Conservation (phyloP, 2,797 vertebrate genomes). For the Rhyacichthys aspro region DNA sequence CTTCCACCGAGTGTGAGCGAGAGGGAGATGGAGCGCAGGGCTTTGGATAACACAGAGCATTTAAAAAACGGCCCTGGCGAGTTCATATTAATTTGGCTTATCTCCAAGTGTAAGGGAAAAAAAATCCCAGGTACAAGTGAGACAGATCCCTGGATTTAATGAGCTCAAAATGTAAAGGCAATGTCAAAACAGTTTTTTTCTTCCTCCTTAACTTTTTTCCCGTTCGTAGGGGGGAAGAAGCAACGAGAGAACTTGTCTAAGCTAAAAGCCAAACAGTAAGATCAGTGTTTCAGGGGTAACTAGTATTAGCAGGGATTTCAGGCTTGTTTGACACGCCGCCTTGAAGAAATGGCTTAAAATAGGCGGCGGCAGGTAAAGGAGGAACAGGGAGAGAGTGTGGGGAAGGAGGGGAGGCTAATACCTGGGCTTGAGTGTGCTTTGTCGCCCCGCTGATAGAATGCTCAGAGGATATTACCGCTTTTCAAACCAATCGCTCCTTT, state of each 20-base stretch:
- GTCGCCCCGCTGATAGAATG: constrained; percentile 73
- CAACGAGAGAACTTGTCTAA: constrained; percentile 73
- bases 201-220: constrained; percentile 50
- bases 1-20: constrained; percentile 65
- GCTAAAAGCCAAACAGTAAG: constrained; percentile 82
- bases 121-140: constrained; percentile 81
- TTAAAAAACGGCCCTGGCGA: constrained; percentile 80
- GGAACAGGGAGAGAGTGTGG: constrained; percentile 55
- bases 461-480: constrained; percentile 78
- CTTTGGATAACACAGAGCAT: constrained; percentile 84
- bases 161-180: constrained; percentile 84
- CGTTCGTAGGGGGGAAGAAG: constrained; percentile 40
- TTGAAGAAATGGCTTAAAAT: constrained; percentile 84
- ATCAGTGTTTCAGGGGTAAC: constrained; percentile 84
- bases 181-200: constrained; percentile 78
- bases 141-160: constrained; percentile 83
- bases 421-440: constrained; percentile 76
- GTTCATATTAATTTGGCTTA: constrained; percentile 88
- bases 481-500: constrained; percentile 65
- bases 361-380: constrained; percentile 68
- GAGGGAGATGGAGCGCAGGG: constrained; percentile 73
- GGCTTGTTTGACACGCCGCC: constrained; percentile 81
- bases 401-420: constrained; percentile 74
- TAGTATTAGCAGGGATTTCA: constrained; percentile 87
- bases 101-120: constrained; percentile 68